Evolutionary conservation across 2,888 invertebrate genomes (phyloP).

Genomic region (Drosophila robusta): DNA sequence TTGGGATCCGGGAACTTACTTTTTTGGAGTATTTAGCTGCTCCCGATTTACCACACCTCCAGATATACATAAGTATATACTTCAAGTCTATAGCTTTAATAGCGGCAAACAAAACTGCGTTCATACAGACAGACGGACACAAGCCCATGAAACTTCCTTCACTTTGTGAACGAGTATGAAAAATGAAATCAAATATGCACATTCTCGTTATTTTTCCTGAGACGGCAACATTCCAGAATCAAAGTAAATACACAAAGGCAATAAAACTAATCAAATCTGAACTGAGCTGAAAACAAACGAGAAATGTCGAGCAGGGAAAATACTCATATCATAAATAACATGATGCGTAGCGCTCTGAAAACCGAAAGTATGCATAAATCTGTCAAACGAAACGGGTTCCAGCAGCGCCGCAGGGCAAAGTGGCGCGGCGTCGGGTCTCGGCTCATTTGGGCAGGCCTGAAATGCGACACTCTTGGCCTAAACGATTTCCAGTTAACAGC

Average conservation of each 20-base stretch:
- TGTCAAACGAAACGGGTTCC: slow-evolving; percentile 61
- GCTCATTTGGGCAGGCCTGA: slow-evolving; percentile 43
- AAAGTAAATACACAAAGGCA: slow-evolving; percentile 11
- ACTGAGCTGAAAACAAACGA: background rate
- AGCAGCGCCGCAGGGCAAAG: slow-evolving; percentile 29
- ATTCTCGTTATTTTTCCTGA: slow-evolving; percentile 1
- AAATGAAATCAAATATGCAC: background rate
- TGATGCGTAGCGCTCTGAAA: slow-evolving; percentile 29
- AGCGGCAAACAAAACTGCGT: too few relatives aligned
- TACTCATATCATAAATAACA: slow-evolving; percentile 58
- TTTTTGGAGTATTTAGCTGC: too few relatives aligned
- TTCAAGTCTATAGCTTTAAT: too few relatives aligned
- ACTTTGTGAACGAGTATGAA: too few relatives aligned
- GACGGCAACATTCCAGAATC: slow-evolving; percentile 42
- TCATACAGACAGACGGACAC: too few relatives aligned
- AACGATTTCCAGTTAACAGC: slow-evolving; percentile 65
- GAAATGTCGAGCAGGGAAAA: slow-evolving; percentile 45
- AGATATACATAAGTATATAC: too few relatives aligned
- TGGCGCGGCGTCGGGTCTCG: slow-evolving; percentile 14
- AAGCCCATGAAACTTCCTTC: too few relatives aligned
- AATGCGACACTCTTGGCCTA: slow-evolving; percentile 69
- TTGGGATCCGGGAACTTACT: too few relatives aligned
- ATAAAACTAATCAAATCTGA: slow-evolving; percentile 41
- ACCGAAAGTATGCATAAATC: slow-evolving; percentile 71
- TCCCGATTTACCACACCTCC: too few relatives aligned